These are phyloP conservation scores for Phoxinus dragarum DNA, from an alignment of 2,797 vertebrate genomes.

Conservation along the genomic window DNA sequence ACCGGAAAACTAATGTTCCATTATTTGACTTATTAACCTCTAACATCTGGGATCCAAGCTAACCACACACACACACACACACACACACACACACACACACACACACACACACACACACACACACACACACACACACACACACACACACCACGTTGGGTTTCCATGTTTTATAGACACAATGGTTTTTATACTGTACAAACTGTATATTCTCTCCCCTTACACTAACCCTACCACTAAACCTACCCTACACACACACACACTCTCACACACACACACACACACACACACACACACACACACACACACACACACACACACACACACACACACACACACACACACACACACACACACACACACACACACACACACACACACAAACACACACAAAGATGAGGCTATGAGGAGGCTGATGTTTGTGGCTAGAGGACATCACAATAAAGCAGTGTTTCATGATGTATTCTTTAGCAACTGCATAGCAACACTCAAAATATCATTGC, in stretches of 20 bases:
- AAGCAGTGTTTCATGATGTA: not conserved
- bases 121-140: not conserved
- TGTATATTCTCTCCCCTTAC: too few species aligned
- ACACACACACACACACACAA: not conserved
- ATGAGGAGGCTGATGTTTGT: not conserved
- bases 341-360: not conserved
- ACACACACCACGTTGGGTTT: not conserved
- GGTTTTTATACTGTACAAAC: too few species aligned
- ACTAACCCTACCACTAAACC: too few species aligned
- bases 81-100: not conserved
- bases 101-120: not conserved
- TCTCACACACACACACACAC: too few species aligned
- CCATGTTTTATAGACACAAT: too few species aligned
- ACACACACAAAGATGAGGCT: not conserved
- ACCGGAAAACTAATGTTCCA: slow-evolving; percentile 12
- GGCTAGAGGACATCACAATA: too few species aligned
- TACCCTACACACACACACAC: too few species aligned
- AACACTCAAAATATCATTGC: not conserved
- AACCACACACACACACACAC: not conserved
- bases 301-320: not conserved
- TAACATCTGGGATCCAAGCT: slow-evolving; percentile 19
- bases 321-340: not conserved
- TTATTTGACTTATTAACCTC: slow-evolving; percentile 5
- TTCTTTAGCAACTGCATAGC: not conserved
- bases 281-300: not conserved